Conservation (phyloP, 1,140 invertebrate species). For the Diabrotica virgifera region DNA sequence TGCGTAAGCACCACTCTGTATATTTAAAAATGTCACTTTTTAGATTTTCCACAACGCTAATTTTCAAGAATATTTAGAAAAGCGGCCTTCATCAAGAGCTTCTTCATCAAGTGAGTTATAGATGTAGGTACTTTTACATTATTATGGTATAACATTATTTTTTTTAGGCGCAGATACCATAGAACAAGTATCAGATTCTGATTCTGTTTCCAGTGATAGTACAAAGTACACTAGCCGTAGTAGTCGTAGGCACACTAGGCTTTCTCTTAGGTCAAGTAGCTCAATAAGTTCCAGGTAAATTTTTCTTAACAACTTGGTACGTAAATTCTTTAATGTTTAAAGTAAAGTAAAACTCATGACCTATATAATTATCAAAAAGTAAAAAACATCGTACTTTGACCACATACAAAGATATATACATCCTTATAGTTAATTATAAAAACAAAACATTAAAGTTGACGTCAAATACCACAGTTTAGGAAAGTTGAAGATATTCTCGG, state of each 20-base stretch:
- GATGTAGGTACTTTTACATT: no score
- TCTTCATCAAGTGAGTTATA: background rate
- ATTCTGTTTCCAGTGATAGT: background rate
- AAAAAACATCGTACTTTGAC: no score
- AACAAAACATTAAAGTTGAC: no score
- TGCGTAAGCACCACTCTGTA: no score
- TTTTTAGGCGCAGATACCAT: background rate
- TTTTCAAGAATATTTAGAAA: slow-evolving; percentile 6
- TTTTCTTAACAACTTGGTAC: no score
- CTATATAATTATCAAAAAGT: no score
- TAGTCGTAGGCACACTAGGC: background rate
- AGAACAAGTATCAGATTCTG: background rate
- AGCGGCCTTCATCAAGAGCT: background rate
- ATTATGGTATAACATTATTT: background rate
- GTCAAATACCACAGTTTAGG: no score
- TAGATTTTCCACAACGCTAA: slow-evolving; percentile 11
- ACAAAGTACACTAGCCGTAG: background rate
- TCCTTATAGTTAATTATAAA: no score
- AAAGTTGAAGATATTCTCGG: no score
- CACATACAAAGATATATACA: no score
- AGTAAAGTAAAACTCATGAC: no score
- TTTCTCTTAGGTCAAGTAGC: background rate
- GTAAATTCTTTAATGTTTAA: no score
- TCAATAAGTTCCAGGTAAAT: background rate
- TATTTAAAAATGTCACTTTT: background rate